Conservation (phyloP, 2,888 invertebrate species). For the Drosophila barbarae region DNA sequence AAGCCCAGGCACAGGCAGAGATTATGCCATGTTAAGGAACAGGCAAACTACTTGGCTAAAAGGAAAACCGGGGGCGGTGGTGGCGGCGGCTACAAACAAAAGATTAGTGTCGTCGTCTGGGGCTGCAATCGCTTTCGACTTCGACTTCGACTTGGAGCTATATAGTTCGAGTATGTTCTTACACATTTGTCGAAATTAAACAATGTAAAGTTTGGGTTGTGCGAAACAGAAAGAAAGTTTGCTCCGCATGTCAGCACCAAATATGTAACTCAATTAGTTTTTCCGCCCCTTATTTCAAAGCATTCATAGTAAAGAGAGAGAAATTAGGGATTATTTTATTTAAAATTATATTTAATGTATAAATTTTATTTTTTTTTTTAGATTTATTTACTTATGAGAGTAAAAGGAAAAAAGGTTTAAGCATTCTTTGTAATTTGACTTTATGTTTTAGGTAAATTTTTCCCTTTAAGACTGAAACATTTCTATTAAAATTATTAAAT, state of each 20-base stretch:
- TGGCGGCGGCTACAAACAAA: conserved; percentile 55
- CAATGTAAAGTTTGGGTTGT: conserved; percentile 66
- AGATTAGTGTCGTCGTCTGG: conserved; percentile 57
- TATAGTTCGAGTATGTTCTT: conserved; percentile 44
- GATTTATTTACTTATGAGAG: no score
- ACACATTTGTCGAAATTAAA: conserved; percentile 73
- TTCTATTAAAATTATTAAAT: not conserved
- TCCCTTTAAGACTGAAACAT: no score
- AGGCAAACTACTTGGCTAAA: conserved; percentile 51
- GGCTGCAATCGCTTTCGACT: conserved; percentile 63
- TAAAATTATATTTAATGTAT: no score
- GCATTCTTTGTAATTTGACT: no score
- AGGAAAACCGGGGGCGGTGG: conserved; percentile 1
- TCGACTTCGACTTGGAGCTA: conserved; percentile 31
- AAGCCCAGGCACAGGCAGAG: conserved; percentile 45
- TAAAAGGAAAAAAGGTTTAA: no score
- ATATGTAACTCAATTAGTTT: conserved; percentile 74
- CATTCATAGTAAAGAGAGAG: no score
- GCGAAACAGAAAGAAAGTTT: conserved; percentile 39
- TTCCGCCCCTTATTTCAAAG: conserved; percentile 37
- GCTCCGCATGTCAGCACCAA: conserved; percentile 58
- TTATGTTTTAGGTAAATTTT: no score
- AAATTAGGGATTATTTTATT: no score
- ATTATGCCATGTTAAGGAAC: conserved; percentile 69
- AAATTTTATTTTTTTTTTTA: no score